A percentile compares a stretch with the other conserved stretches of the same genome.
Conservation (phyloP, 2,888 invertebrate genomes). For the Scaptomyza flava region DNA sequence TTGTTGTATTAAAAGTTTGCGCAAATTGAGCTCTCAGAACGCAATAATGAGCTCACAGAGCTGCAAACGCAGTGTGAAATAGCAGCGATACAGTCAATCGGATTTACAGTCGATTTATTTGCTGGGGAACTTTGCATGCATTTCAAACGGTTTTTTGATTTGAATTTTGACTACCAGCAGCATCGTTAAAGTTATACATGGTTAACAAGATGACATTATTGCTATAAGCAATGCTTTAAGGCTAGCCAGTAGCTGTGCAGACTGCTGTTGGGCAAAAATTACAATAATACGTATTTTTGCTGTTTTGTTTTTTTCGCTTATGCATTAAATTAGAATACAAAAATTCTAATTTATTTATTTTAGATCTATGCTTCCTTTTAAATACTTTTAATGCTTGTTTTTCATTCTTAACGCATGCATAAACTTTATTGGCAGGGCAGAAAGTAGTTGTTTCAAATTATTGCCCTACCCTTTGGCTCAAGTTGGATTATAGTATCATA, state of each 20-base stretch:
- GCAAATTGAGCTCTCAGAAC: neutral
- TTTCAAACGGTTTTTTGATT: conserved; percentile 5
- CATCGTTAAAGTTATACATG: neutral
- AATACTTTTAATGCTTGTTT: neutral
- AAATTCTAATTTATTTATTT: no score
- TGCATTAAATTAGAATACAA: no score
- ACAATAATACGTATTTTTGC: neutral
- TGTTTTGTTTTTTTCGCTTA: neutral
- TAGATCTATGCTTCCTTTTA: no score
- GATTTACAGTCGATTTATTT: conserved; percentile 1
- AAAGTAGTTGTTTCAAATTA: neutral
- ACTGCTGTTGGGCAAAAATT: no score
- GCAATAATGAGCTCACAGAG: neutral
- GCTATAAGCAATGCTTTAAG: no score
- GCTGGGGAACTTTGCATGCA: neutral
- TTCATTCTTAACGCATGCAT: neutral
- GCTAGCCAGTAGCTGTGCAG: no score
- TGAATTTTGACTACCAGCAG: neutral
- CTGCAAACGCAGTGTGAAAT: neutral
- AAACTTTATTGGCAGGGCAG: neutral
- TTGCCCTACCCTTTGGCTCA: neutral
- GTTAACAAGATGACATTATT: conserved; percentile 2
- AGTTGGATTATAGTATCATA: conserved; percentile 9
- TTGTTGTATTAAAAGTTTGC: neutral
- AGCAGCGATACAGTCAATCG: neutral